Conservation (phyloP, 2,113 vertebrate species). For the Pygoscelis antarcticus region DNA sequence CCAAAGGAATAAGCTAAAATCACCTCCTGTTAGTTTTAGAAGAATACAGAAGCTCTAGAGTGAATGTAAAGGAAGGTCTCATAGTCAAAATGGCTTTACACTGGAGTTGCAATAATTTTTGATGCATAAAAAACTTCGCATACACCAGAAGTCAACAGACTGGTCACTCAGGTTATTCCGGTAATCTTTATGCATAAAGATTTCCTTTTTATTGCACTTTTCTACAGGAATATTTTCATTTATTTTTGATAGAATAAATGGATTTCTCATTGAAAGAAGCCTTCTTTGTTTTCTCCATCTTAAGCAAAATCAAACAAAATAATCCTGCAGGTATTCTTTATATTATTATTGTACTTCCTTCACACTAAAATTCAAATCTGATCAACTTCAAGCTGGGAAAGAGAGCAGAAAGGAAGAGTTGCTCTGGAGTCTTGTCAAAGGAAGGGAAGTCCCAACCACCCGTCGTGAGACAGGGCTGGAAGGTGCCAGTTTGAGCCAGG, state of each 20-base stretch:
- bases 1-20: neutral
- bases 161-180: neutral
- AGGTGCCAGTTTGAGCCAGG: neutral
- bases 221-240: neutral
- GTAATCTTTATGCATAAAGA: neutral
- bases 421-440: neutral
- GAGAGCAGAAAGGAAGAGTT: neutral
- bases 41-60: neutral
- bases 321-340: neutral
- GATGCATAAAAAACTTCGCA: neutral
- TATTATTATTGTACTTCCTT: neutral
- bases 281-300: neutral
- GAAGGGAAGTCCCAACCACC: neutral
- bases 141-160: neutral
- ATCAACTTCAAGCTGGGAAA: neutral
- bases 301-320: neutral
- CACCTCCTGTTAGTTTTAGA: neutral
- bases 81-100: neutral
- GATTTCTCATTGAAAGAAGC: neutral
- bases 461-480: fast-evolving
- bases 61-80: neutral
- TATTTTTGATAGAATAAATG: neutral
- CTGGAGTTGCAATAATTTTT: neutral
- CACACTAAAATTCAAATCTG: neutral
- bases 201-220: neutral